These are phyloP conservation scores for Zaprionus tsacasi DNA, from an alignment of 1,140 invertebrate genomes.

Conservation along the genomic window DNA sequence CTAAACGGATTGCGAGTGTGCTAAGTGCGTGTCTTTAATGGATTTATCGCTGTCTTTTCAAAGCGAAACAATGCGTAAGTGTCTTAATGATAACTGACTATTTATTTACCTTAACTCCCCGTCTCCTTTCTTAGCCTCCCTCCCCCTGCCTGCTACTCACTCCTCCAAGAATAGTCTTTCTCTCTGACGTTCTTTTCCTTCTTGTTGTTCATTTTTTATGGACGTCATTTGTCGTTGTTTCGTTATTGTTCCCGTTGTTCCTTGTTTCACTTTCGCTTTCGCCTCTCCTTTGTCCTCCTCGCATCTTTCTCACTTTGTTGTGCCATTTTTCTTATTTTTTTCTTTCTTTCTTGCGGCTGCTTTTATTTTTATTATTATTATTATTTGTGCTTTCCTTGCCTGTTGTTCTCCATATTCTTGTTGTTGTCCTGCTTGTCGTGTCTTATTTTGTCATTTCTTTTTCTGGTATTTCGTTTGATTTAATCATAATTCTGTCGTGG, in stretches of 20 bases:
- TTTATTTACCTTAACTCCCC: constrained; percentile 26
- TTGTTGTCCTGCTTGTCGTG: constrained; percentile 7
- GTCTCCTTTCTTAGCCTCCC: background rate
- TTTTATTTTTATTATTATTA: constrained; percentile 22
- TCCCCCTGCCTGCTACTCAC: background rate
- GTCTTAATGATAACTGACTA: constrained; percentile 40
- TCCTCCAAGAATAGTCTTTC: background rate
- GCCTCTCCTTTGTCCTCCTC: constrained; percentile 18
- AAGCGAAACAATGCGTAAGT: constrained; percentile 23
- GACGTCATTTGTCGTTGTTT: constrained; percentile 28
- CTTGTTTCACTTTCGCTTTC: constrained; percentile 22
- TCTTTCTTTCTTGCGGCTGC: constrained; percentile 12
- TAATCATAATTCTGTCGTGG: constrained; percentile 52
- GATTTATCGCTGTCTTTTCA: constrained; percentile 19
- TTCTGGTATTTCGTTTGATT: constrained; percentile 48
- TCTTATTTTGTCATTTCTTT: constrained; percentile 18
- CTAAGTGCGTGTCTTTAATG: constrained; percentile 22
- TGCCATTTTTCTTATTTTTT: constrained; percentile 31
- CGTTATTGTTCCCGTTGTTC: background rate
- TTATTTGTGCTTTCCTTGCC: constrained; percentile 4
- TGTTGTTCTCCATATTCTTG: background rate
- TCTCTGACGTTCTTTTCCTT: constrained; percentile 5
- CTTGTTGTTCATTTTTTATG: constrained; percentile 44
- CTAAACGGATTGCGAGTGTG: constrained; percentile 18
- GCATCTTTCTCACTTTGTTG: constrained; percentile 32